Conservation (phyloP, 1,140 invertebrate species). For the Ips typographus region DNA sequence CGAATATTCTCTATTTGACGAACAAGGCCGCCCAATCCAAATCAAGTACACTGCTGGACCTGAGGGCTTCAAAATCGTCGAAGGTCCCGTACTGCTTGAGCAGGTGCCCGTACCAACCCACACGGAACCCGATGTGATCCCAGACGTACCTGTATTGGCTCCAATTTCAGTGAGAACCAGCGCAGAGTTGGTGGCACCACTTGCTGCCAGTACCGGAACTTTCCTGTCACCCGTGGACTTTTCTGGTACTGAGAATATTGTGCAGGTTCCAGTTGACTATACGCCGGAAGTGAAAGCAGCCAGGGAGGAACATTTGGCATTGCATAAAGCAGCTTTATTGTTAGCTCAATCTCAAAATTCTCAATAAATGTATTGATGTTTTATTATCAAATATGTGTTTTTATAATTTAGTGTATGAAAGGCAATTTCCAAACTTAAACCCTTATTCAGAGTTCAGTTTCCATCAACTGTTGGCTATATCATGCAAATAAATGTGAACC, state of each 20-base stretch:
- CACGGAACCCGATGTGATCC: not conserved
- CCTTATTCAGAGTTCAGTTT: no score
- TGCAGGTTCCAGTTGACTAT: slow-evolving; percentile 5
- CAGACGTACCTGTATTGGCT: not conserved
- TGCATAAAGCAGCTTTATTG: not conserved
- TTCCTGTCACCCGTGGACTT: not conserved
- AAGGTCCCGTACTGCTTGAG: slow-evolving; percentile 11
- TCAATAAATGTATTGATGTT: not conserved
- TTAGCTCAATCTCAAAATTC: not conserved
- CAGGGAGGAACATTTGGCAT: slow-evolving; percentile 19
- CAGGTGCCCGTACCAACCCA: not conserved
- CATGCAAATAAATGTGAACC: no score
- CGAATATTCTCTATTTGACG: slow-evolving; percentile 22
- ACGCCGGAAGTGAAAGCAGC: slow-evolving; percentile 30
- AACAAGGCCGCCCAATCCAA: not conserved
- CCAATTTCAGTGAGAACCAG: not conserved
- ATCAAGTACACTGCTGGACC: slow-evolving; percentile 22
- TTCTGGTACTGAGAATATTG: not conserved
- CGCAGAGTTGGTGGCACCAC: not conserved
- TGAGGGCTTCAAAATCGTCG: slow-evolving; percentile 30
- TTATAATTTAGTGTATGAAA: no score
- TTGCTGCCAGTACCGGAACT: not conserved
- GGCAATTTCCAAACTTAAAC: no score
- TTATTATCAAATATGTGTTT: not conserved
- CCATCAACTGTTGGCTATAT: no score